Conservation (phyloP, 2,113 vertebrate genomes). For the Crotophaga sulcirostris region DNA sequence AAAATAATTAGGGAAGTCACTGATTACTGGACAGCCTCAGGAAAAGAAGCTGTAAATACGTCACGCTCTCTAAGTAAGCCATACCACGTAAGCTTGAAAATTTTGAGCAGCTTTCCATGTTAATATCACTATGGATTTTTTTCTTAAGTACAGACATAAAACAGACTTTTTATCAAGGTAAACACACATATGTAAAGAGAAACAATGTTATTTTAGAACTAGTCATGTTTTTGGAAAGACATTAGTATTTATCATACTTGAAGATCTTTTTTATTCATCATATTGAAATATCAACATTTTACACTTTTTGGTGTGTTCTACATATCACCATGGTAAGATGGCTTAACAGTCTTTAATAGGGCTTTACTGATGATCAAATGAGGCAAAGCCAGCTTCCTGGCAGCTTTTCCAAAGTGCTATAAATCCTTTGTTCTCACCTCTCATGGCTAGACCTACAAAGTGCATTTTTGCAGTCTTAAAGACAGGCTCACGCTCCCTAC, state of each 20-base stretch:
- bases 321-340: neutral
- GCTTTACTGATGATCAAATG: neutral
- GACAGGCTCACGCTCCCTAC: neutral
- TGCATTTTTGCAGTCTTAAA: neutral
- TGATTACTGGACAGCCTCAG: neutral
- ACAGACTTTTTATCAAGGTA: neutral
- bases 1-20: neutral
- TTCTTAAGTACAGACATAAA: neutral
- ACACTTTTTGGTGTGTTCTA: neutral
- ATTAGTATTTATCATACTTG: neutral
- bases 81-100: neutral
- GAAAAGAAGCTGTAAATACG: neutral
- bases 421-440: neutral
- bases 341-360: neutral
- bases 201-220: neutral
- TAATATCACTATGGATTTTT: neutral
- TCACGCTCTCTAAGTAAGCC: neutral
- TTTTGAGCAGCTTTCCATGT: neutral
- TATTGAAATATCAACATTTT: neutral
- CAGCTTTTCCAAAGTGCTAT: neutral
- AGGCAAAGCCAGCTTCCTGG: neutral
- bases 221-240: neutral
- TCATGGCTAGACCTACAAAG: neutral
- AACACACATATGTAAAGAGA: neutral
- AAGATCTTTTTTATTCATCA: neutral